Conservation (phyloP, 2,797 vertebrate species). For the Hozukius guyotensis region DNA sequence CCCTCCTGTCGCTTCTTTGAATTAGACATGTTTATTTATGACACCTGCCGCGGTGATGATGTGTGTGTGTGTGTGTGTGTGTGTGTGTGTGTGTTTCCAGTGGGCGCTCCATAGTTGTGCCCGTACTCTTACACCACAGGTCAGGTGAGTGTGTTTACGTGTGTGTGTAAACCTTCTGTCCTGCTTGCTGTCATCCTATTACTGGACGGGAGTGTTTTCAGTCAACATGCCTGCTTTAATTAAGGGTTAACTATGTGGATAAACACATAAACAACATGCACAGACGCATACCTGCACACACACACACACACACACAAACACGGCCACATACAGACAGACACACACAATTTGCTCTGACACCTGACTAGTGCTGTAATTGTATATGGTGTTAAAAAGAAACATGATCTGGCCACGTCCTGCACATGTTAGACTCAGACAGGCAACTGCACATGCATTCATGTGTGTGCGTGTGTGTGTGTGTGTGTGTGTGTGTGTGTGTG, state of each 20-base stretch:
- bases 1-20: conserved; percentile 31
- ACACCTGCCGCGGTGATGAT: conserved; percentile 15
- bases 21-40: conserved; percentile 47
- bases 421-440: conserved; percentile 37
- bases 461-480: background rate
- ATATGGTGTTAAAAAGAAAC: conserved; percentile 58
- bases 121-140: conserved; percentile 5
- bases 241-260: conserved; percentile 32
- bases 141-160: conserved; percentile 22
- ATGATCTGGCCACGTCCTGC: conserved; percentile 45
- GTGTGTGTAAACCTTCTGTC: background rate
- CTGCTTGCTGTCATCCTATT: background rate
- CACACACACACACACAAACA: background rate
- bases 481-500: too few relatives aligned
- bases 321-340: background rate
- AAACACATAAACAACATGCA: conserved; percentile 34
- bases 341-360: conserved; percentile 45
- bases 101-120: background rate
- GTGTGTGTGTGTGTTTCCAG: background rate
- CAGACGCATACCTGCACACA: background rate
- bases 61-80: conserved; percentile 6
- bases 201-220: conserved; percentile 15
- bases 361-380: conserved; percentile 56
- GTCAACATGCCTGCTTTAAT: conserved; percentile 21
- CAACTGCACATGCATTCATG: background rate